Evolutionary conservation across 2,888 invertebrate genomes (phyloP).

Genomic region (Ligdia adustata): DNA sequence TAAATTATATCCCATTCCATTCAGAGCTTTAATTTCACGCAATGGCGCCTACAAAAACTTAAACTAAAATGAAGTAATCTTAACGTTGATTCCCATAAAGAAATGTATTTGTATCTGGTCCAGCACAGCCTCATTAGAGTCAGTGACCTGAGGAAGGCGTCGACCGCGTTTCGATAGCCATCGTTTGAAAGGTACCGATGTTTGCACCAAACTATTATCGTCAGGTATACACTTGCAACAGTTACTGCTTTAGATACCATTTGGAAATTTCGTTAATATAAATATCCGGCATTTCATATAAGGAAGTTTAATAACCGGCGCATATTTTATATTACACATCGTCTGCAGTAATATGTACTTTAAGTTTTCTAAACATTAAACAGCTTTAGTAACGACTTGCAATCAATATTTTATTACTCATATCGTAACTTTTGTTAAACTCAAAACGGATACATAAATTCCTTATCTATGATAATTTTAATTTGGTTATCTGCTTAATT

Average conservation of each 20-base stretch:
- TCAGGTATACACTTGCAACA: neutral
- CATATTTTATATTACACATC: too few species aligned
- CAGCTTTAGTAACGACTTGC: too few species aligned
- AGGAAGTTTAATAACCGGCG: too few species aligned
- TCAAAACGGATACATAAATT: too few species aligned
- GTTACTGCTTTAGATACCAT: conserved; percentile 2
- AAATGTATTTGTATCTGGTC: conserved; percentile 21
- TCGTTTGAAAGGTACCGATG: conserved; percentile 36
- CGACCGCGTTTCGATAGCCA: conserved; percentile 44
- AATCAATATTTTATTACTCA: too few species aligned
- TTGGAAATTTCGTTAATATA: too few species aligned
- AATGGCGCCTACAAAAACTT: conserved; percentile 9
- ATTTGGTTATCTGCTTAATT: too few species aligned
- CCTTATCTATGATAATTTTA: too few species aligned
- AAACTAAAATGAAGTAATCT: neutral
- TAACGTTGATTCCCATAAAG: conserved; percentile 22
- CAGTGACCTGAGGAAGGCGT: conserved; percentile 37
- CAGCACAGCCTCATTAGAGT: conserved; percentile 32
- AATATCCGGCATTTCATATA: too few species aligned
- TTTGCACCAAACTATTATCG: conserved; percentile 21
- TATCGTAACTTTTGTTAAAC: too few species aligned
- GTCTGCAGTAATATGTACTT: too few species aligned
- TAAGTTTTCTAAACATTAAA: too few species aligned
- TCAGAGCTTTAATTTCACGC: conserved; percentile 8
- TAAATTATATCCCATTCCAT: neutral